Evolutionary conservation across 2,113 vertebrate genomes (phyloP), one percentile per base, ranked within the genome.

Genomic region (Perccottus glenii): DNA sequence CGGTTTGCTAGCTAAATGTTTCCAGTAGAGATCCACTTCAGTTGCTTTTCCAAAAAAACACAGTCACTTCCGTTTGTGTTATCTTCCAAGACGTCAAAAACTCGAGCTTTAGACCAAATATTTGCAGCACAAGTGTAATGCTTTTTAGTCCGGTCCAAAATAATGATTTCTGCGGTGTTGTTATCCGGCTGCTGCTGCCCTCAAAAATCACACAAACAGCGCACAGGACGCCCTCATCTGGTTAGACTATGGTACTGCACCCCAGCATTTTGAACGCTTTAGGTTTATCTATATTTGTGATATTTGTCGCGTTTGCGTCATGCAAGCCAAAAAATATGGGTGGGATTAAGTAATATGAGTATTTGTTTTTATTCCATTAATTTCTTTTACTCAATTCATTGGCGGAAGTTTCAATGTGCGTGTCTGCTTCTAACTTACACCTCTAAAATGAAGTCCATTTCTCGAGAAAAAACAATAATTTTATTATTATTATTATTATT

Each of bases 131-230:
- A 9, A 15, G 16, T 27, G n/a, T 38, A 48, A 38, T 43, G 14
- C 3, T 42, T 7, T 19, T 9, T 6, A 60, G 8, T 53, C 5
- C n/a, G 38, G 10, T 2, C 50, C 5, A 6, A 53, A 38, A 55
- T 68, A 15, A 4, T 67, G 42, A 35, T 78, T 27, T 64, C 46
- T 56, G 55, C 50, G 66, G 63, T 82, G 74, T 74, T 81, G 73
- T 77, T 80, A 67, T 85, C 75, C 66, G 70, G 51, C 43, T 70
- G 62, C 71, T 70, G 75, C 72, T 83, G 85, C 78, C 71, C 64
- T 53, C 68, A 61, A 47, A 40, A 60, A 82, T 69, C 78, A 68
- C 8, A 2, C 14, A 44, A 59, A 59, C 35, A 27, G 6, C 2
- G 38, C 10, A 0, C 73, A 33, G 46, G 38, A 19, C 80, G 77